These are phyloP conservation scores for Dendrolimus houi DNA, from an alignment of 2,888 invertebrate genomes.

Conservation along the genomic window DNA sequence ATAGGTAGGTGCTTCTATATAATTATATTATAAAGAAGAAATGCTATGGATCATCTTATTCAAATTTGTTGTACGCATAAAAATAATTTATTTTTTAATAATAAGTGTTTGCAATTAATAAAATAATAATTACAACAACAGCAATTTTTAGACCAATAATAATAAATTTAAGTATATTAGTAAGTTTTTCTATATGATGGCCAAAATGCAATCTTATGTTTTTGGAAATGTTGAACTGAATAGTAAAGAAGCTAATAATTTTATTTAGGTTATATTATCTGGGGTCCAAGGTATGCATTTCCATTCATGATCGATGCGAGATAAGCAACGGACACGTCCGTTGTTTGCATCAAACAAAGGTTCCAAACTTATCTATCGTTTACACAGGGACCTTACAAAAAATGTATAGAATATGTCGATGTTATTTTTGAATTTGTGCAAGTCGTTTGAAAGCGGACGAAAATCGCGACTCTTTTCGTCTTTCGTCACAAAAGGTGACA, in stretches of 20 bases:
- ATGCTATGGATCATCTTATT: no score
- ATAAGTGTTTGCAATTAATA: no score
- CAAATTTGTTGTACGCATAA: no score
- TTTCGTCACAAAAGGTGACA: conserved; percentile 62
- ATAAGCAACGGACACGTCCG: conserved; percentile 63
- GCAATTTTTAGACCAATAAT: no score
- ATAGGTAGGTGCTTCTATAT: background rate
- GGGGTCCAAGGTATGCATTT: conserved; percentile 19
- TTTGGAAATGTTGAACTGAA: no score
- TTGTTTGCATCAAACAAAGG: conserved; percentile 71
- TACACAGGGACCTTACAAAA: conserved; percentile 60
- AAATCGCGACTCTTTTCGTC: conserved; percentile 25
- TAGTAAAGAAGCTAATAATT: background rate
- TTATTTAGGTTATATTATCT: conserved; percentile 10
- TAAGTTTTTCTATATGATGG: no score
- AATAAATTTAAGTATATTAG: no score
- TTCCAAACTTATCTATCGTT: conserved; percentile 67
- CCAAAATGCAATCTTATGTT: no score
- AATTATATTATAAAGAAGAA: no score
- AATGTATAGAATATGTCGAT: conserved; percentile 42
- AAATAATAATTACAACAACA: no score
- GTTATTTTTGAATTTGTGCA: conserved; percentile 76
- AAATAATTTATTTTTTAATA: no score
- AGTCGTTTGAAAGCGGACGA: conserved; percentile 70
- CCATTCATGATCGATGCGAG: conserved; percentile 49